Percentiles rank a stretch among this genome's conserved stretches.
Conservation (phyloP, 2,113 vertebrate species). For the Strigops habroptila region DNA sequence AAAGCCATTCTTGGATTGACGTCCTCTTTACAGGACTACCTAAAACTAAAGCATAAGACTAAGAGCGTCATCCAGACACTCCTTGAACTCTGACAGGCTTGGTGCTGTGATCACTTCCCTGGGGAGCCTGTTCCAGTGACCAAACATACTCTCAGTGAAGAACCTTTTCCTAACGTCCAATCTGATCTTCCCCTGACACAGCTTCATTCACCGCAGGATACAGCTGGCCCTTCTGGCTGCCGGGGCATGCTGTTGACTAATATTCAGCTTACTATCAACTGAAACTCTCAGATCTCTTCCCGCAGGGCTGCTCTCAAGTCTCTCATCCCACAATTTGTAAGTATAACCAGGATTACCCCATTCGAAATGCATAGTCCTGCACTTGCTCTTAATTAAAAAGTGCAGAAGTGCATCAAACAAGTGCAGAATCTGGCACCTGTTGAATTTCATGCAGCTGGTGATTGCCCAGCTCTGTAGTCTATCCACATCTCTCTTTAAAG, state of each 20-base stretch:
- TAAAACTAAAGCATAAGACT: neutral
- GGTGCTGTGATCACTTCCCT: neutral
- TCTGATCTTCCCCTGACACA: neutral
- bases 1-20: neutral
- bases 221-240: neutral
- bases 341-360: neutral
- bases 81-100: neutral
- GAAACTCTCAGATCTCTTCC: neutral
- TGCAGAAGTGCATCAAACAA: neutral
- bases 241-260: neutral
- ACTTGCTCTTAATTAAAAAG: neutral
- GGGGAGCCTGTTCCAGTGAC: neutral
- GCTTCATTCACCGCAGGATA: neutral
- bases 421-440: neutral
- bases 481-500: neutral
- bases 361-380: neutral
- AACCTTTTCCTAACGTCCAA: neutral
- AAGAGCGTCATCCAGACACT: neutral
- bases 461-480: neutral
- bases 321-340: neutral
- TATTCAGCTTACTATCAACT: neutral
- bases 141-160: fast-evolving
- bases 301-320: fast-evolving
- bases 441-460: neutral
- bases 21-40: neutral